Percentiles rank a stretch among this genome's conserved stretches.
Evolutionary conservation across 2,888 invertebrate genomes (phyloP).

Genomic region (Chymomyza caudatula): DNA sequence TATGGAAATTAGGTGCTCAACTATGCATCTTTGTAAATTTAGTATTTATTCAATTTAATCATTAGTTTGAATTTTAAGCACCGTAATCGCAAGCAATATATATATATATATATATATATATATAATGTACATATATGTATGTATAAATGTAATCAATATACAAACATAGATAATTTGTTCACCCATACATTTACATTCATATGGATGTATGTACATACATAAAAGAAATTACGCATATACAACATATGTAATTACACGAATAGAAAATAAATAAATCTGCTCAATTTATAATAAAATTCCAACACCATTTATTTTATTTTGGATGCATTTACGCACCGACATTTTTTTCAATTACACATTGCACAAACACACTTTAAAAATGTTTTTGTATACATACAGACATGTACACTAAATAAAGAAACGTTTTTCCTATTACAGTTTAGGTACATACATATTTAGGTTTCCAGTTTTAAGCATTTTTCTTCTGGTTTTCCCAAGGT

Average conservation of each 20-base stretch:
- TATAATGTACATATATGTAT: not conserved
- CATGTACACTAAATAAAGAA: conserved; percentile 16
- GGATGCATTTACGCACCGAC: not conserved
- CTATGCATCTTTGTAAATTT: not conserved
- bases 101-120: not conserved
- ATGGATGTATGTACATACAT: not conserved
- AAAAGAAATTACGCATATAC: not conserved
- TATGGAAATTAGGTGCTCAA: no score
- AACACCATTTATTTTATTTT: no score
- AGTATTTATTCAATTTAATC: not conserved
- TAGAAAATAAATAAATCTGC: not conserved
- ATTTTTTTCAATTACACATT: not conserved
- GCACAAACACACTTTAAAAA: not conserved
- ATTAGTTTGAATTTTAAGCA: no score
- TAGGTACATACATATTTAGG: conserved; percentile 11
- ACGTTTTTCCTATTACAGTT: conserved; percentile 32
- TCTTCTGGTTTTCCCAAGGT: not conserved
- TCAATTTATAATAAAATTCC: not conserved
- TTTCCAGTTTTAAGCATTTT: not conserved
- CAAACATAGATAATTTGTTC: not conserved
- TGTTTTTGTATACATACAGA: not conserved
- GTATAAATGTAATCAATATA: not conserved
- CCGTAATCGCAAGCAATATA: not conserved
- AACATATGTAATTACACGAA: not conserved
- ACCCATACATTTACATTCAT: not conserved